Conservation (phyloP, 2,888 invertebrate species). For the Chrysodeixis includens region DNA sequence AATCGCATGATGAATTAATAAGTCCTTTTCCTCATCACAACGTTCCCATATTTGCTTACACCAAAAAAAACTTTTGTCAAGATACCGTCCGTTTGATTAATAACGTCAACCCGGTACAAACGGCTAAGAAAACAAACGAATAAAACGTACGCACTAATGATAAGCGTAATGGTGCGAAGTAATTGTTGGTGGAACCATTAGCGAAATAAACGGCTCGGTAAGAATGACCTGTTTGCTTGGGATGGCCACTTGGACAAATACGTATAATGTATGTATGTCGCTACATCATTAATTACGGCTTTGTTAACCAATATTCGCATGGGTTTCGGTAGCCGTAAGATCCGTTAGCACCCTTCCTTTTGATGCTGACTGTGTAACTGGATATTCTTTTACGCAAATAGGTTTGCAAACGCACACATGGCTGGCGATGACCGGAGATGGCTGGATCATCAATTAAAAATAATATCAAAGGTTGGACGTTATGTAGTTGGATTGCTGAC, state of each 20-base stretch:
- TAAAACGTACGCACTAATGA: conserved; percentile 82
- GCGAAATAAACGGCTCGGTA: conserved; percentile 68
- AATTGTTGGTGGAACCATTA: conserved; percentile 82
- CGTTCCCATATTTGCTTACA: conserved; percentile 84
- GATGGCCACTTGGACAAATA: conserved; percentile 82
- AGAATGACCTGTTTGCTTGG: conserved; percentile 81
- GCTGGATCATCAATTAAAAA: neutral
- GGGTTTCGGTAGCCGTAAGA: conserved; percentile 49
- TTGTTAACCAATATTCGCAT: conserved; percentile 70
- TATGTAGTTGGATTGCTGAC: no score
- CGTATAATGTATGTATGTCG: conserved; percentile 76
- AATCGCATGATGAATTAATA: neutral
- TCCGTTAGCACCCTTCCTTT: conserved; percentile 49
- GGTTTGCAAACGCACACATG: neutral
- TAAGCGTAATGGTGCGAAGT: conserved; percentile 82
- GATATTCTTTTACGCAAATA: conserved; percentile 3
- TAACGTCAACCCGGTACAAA: conserved; percentile 78
- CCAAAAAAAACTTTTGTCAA: conserved; percentile 83
- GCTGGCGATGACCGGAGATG: neutral
- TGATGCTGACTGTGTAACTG: conserved; percentile 36
- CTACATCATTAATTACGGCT: conserved; percentile 82
- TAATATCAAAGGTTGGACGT: neutral
- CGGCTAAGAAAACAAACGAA: conserved; percentile 82
- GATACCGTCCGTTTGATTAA: conserved; percentile 79
- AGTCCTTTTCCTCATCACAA: conserved; percentile 51